phyloP scores from a whole-genome alignment of 2,888 invertebrate species.

The Agapostemon virescens region DNA sequence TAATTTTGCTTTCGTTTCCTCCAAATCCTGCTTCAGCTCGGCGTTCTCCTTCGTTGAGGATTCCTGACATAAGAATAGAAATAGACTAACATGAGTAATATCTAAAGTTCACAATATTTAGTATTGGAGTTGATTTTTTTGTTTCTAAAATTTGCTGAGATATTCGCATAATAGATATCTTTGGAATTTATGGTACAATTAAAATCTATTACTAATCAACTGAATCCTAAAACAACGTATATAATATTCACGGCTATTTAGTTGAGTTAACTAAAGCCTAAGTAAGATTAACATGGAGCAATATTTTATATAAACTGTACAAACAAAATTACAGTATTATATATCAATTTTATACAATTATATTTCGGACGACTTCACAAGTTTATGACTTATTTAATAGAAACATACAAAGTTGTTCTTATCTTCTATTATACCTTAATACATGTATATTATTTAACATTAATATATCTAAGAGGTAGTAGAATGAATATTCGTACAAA shows the following conservation, averaged over 20 bases:
- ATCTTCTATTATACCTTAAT: background rate
- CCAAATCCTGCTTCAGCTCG: constrained; percentile 71
- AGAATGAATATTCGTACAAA: background rate
- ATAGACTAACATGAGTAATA: constrained; percentile 28
- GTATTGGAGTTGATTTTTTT: background rate
- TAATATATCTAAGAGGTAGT: constrained; percentile 7
- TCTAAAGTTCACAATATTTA: background rate
- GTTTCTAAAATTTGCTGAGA: background rate
- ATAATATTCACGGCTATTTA: constrained; percentile 12
- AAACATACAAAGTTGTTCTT: constrained; percentile 13
- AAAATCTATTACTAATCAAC: background rate
- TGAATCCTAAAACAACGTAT: background rate
- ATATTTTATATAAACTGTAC: constrained; percentile 9
- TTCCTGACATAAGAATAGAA: constrained; percentile 67
- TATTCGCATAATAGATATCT: constrained; percentile 15
- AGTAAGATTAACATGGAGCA: constrained; percentile 43
- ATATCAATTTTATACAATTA: constrained; percentile 15
- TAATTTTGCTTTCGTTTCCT: constrained; percentile 68
- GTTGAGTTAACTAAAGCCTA: constrained; percentile 4
- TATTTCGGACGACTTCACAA: background rate
- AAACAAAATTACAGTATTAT: constrained; percentile 4
- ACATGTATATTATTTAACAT: constrained; percentile 2
- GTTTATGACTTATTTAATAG: background rate
- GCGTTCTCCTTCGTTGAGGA: constrained; percentile 72
- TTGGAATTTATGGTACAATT: constrained; percentile 47